Evolutionary conservation across 2,113 vertebrate species (phyloP), one percentile per base, ranked within the genome.

Genomic region (Chionodraco myersi): DNA sequence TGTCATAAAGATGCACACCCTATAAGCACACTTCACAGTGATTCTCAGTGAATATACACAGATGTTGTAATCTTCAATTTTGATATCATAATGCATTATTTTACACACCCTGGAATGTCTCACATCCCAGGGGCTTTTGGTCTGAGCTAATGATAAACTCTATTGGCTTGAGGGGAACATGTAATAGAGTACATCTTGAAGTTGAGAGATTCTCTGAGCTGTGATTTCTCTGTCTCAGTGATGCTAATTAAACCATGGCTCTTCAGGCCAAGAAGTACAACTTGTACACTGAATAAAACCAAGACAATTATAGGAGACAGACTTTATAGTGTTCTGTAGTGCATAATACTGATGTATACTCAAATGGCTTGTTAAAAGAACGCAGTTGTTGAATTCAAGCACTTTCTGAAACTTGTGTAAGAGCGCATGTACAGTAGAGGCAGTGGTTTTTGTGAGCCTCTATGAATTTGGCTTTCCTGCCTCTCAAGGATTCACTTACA

Each of bases 241-340:
- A 91, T 89, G 91, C 92, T 94, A 93, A 94, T 94, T 94, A 95
- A 95, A 92, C 84, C 82, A 82, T 72, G 90, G 91, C 92, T 92
- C 88, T 88, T 80, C 86, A 88, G 92, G 91, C 91, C 93, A 90
- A 91, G 88, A 92, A 81, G 72, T 67, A 48, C 56, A 84, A 90
- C 79, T 83, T 79, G 70, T 86, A 85, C 77, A 87, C 65, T 61
- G 85, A 67, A 83, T 71, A 76, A 79, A 89, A 86, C 63, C 75
- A 72, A 85, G 79, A 90, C 88, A 86, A 86, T 86, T 85, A 88
- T 26, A 65, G 67, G 65, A 88, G 83, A 79, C 79, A 72, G 75
- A 78, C 67, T 86, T 85, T 59, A 56, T 18, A 48, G 68, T 77
- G 84, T 58, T 89, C 84, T 86, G 77, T 71, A 80, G 87, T 79